Conservation (phyloP, 2,113 vertebrate genomes). For the Bettongia penicillata region DNA sequence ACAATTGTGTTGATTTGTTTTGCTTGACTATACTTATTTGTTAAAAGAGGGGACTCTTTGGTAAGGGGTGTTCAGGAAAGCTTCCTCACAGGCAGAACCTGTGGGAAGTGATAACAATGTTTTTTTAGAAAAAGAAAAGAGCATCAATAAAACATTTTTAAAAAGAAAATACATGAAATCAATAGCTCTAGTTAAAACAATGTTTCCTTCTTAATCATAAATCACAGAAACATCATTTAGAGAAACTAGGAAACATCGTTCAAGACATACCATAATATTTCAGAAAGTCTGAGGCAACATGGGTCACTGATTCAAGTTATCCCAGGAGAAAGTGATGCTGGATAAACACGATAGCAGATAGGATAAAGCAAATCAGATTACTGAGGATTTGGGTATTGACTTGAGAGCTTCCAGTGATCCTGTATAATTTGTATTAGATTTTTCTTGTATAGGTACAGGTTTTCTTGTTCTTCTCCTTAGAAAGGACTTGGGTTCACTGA, state of each 20-base stretch:
- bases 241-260: not conserved
- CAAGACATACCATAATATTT: not conserved
- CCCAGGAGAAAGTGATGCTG: not conserved
- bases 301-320: constrained; percentile 2
- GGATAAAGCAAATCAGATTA: not conserved
- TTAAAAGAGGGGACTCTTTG: not conserved
- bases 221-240: not conserved
- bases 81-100: not conserved
- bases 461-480: not conserved
- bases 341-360: not conserved
- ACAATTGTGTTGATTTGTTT: not conserved
- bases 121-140: not conserved
- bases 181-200: not conserved
- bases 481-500: not conserved
- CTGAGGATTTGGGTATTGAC: not conserved
- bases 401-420: not conserved
- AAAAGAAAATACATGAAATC: not conserved
- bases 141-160: not conserved
- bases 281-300: not conserved
- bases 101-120: not conserved
- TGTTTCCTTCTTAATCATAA: not conserved
- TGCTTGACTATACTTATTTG: not conserved
- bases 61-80: not conserved
- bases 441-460: not conserved
- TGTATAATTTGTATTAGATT: not conserved